Conservation (phyloP, 2,797 vertebrate species). For the Molothrus ater region DNA sequence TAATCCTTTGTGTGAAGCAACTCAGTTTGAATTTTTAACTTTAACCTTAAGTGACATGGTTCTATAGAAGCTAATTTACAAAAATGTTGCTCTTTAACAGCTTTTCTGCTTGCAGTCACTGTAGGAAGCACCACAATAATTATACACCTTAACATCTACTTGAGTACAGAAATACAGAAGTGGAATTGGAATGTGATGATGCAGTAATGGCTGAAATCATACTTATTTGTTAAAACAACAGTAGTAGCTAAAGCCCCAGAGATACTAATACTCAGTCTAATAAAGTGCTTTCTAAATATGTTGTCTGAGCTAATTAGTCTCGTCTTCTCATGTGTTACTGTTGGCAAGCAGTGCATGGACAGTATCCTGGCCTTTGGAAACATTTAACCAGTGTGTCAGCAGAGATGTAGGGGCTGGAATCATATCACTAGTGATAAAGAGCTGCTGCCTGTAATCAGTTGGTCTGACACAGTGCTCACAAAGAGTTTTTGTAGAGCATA, state of each 20-base stretch:
- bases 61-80: background rate
- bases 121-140: background rate
- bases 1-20: background rate
- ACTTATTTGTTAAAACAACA: background rate
- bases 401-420: background rate
- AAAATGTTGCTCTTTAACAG: background rate
- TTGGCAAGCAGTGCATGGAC: background rate
- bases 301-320: background rate
- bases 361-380: background rate
- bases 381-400: background rate
- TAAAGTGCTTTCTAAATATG: conserved; percentile 7
- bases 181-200: background rate
- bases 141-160: background rate
- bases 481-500: background rate
- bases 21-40: background rate
- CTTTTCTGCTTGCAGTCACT: background rate
- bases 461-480: background rate
- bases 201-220: background rate
- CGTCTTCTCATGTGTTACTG: background rate
- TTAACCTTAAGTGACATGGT: background rate
- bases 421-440: background rate
- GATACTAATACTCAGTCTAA: background rate
- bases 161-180: background rate
- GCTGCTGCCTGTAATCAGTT: background rate
- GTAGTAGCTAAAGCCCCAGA: background rate